Base-by-base conservation (phyloP, 2,888 invertebrate species). In the Cerastis rubricosa region DNA sequence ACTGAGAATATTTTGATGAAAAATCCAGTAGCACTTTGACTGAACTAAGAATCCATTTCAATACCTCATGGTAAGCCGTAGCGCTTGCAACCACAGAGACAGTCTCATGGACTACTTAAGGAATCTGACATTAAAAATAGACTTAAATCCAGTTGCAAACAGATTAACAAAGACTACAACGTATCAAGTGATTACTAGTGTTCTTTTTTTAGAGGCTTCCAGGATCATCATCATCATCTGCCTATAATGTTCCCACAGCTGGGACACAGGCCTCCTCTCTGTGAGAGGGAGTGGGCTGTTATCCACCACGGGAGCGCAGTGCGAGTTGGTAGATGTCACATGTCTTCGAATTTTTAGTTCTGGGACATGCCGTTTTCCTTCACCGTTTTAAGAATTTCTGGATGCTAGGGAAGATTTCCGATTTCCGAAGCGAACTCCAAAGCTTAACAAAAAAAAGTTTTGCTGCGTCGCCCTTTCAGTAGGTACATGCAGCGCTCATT, bases 361-460 rank as follows among this genome's bases (percentile, higher is more conserved):
- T 35, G 3, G 35, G 35, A 35, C 35, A 35, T 35, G 35, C 35
- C 3, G 35, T 35, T 35, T 35, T 35, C 35, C 35, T 35, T 35
- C 35, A 35, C 35, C 35, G 35, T 35, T 35, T 35, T 3, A 3
- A 57, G 54, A 70, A 79, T 22, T 63, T 45, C 54, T 64, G 40
- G 25, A n/a, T 49, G 59, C 5, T 65, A 11, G 51, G n/a, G 49
- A 75, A 64, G 66, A 66, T 43, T 2, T n/a, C n/a, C 61, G 25
- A 80, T 51, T 25, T 57, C 35, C n/a, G 14, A 66, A 70, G 59
- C 29, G 64, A 8, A 40, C 63, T 43, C 40, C 40, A 25, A 76
- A 76, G 3, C 19, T 6, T 19, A 85, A 43, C 45, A 71, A 80
- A 82, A 71, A 68, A 80, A 71, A 57, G 25, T 68, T 71, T 66